Base-by-base conservation (phyloP, 2,797 vertebrate genomes). In the Megaceryle alcyon region DNA sequence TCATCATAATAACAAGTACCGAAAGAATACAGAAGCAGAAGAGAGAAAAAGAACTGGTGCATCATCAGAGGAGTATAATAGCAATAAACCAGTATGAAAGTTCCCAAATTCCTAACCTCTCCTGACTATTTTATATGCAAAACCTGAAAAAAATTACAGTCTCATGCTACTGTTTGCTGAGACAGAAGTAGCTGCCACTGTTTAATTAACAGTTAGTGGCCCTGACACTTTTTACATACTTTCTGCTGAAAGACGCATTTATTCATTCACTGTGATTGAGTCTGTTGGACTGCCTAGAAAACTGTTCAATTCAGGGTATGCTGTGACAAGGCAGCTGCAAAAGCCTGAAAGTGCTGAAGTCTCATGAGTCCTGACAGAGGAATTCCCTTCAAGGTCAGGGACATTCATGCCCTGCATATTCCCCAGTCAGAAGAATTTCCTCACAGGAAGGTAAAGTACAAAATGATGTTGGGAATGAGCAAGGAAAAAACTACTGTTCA, bases 351-450 rank as follows among this genome's bases (percentile, higher is more conserved):
- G 41, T 14, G 51, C 56, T 80, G 39, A 77, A 71, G 18, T 90
- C 88, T 92, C 85, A 10, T 7, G 73, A 46, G 76, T 59, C 82
- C 57, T 77, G 51, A 69, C 57, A 90, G 76, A 88, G 69, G 85
- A 96, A 88, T 75, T 86, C 85, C 90, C 87, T 91, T 61, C 48
- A 75, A 79, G 76, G 65, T 88, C 91, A 92, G 65, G 44, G 57
- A 51, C 43, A 71, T 16, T 57, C 28, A 31, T 16, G 43, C 18
- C 76, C 76, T 78, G 37, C 53, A 61, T 33, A 82, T 88, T 90
- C 23, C 39, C 43, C 61, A 90, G 33, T 17, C 70, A 86, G 29
- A 83, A 68, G 10, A 72, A 68, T 78, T 91, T 77, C 39, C 33
- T 75, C 35, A 70, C 39, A 63, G 35, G 70, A 92, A 91, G 20